phyloP scores from a whole-genome alignment of 2,888 invertebrate species.

The Mactromeris polynyma region DNA sequence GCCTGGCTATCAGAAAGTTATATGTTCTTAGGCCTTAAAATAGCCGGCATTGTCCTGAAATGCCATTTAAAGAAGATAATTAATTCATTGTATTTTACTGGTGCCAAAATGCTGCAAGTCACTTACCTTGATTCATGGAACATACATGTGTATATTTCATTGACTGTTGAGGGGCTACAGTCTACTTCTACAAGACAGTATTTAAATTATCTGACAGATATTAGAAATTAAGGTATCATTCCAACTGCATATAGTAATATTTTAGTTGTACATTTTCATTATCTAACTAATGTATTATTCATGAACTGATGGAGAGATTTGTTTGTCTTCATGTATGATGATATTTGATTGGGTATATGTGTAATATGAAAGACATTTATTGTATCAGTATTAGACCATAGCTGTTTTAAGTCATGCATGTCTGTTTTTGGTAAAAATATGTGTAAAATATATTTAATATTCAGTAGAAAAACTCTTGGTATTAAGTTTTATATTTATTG shows the following conservation, averaged over 20 bases:
- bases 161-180: no score
- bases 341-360: background rate
- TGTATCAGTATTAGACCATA: no score
- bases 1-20: no score
- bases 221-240: background rate
- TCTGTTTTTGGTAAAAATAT: no score
- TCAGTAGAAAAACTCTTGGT: background rate
- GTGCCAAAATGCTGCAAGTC: no score
- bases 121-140: no score
- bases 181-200: background rate
- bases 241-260: background rate
- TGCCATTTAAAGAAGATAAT: no score
- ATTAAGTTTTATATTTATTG: background rate
- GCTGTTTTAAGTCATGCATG: no score
- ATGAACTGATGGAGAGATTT: background rate
- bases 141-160: no score
- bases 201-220: background rate
- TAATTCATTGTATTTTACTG: no score
- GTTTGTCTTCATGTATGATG: background rate
- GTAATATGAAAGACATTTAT: background rate
- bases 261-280: background rate
- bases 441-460: background rate
- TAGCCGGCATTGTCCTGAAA: no score
- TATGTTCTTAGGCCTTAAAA: no score
- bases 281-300: constrained; percentile 13